Percentiles rank a stretch among this genome's conserved stretches.
phyloP scores from a whole-genome alignment of 2,888 invertebrate genomes.

The Dinocampus coccinellae region DNA sequence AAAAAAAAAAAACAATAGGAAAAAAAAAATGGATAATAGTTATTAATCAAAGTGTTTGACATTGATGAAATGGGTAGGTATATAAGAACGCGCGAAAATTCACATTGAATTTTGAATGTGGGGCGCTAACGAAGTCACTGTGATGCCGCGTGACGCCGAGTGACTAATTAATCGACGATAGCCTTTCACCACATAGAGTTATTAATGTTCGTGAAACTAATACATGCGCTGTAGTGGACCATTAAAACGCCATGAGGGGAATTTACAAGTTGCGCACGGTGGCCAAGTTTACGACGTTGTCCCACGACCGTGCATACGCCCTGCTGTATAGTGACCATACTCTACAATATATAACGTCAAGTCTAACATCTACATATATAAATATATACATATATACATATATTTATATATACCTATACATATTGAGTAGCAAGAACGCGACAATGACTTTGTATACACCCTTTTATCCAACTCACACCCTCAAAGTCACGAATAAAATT shows the following conservation, averaged over 20 bases:
- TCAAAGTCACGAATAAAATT: not conserved
- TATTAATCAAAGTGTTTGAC: not conserved
- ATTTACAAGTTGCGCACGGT: constrained; percentile 54
- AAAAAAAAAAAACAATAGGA: no score
- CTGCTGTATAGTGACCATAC: constrained; percentile 7
- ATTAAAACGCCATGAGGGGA: constrained; percentile 65
- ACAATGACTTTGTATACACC: not conserved
- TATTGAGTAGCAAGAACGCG: not conserved
- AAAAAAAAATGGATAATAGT: no score
- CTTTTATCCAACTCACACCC: not conserved
- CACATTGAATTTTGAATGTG: constrained; percentile 33
- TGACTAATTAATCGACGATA: constrained; percentile 65
- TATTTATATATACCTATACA: not conserved
- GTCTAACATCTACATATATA: constrained; percentile 14
- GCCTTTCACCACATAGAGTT: constrained; percentile 61
- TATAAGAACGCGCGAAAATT: not conserved
- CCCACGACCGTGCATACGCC: constrained; percentile 44
- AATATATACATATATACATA: not conserved
- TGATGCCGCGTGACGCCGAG: constrained; percentile 41
- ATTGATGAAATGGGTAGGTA: not conserved
- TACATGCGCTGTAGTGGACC: constrained; percentile 61
- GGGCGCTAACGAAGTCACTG: constrained; percentile 43
- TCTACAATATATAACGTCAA: not conserved
- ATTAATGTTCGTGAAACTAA: constrained; percentile 67
- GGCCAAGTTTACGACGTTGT: constrained; percentile 64